These are phyloP conservation scores for Oxygymnocypris stewartii DNA, from an alignment of 2,113 vertebrate genomes.

Conservation along the genomic window DNA sequence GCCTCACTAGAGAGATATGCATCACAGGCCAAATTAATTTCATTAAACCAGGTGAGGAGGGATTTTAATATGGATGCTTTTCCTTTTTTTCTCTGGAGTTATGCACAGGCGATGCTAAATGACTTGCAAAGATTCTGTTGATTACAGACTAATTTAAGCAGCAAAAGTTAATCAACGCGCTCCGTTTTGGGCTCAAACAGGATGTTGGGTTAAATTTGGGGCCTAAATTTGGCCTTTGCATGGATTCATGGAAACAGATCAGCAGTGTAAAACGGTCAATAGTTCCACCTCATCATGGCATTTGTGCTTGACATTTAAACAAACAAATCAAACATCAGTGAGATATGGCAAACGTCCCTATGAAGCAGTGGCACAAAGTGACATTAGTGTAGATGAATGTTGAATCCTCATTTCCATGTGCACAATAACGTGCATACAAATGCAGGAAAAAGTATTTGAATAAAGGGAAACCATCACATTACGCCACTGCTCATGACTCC, in stretches of 20 bases:
- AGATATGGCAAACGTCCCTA: constrained; percentile 45
- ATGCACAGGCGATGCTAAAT: constrained; percentile 32
- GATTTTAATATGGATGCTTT: constrained; percentile 31
- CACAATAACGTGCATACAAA: constrained; percentile 41
- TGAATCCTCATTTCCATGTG: constrained; percentile 48
- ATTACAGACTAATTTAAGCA: constrained; percentile 57
- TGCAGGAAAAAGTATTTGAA: constrained; percentile 18
- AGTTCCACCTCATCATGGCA: constrained; percentile 58
- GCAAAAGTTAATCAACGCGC: constrained; percentile 52
- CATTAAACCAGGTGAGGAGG: constrained; percentile 43
- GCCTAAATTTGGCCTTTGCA: constrained; percentile 47
- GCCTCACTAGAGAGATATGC: constrained; percentile 39
- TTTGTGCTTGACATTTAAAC: constrained; percentile 66
- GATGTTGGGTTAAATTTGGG: constrained; percentile 48
- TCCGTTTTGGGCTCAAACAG: constrained; percentile 50
- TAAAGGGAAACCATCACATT: background rate
- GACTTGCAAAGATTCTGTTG: constrained; percentile 51
- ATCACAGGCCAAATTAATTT: constrained; percentile 42
- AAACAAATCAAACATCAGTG: constrained; percentile 68
- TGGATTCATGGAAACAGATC: constrained; percentile 21
- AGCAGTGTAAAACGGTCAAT: constrained; percentile 38
- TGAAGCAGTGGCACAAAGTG: constrained; percentile 47
- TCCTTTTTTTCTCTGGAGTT: background rate
- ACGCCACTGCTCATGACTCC: constrained; percentile 8
- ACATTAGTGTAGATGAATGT: constrained; percentile 48